Base-by-base conservation (phyloP, 2,888 invertebrate genomes). In the Drosophila atripex region DNA sequence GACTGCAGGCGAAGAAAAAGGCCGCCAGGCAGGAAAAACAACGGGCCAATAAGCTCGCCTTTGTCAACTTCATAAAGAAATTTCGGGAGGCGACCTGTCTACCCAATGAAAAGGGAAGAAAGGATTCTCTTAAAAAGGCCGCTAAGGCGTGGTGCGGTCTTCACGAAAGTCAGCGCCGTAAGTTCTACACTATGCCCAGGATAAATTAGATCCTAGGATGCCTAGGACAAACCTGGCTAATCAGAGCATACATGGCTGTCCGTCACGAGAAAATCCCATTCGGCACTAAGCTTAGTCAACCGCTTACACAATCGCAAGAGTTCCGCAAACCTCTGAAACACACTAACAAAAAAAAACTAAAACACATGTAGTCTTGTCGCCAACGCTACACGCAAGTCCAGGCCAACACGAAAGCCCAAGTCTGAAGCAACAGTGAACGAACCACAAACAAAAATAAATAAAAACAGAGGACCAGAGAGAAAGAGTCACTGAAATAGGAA, bases 221-320 rank as follows among this genome's bases (percentile, higher is more conserved):
- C 9, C 28, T 28, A 9, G 28, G 28, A 28, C 9, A 28, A 28
- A 12, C 2, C 59, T 53, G 52, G 65, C 55, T 75, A 78, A 80
- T 79, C 78, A 77, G 70, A 64, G 71, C 76, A 60, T 49, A 71
- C 71, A 80, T 70, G 71, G 66, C 43, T 51, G 57, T 51, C 68
- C 64, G 77, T 79, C 80, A 82, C 80, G 80, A 57, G 52, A 82
- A 63, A 85, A 56, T 77, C 83, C 69, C 70, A 82, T 82, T 82
- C 64, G 61, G 61, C 69, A 76, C 77, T 56, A 75, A 68, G 77
- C 65, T 77, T 68, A 80, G 65, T 75, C 75, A 76, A 75, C 73
- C 80, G 80, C 71, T 78, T 78, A 73, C 68, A 75, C 77, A 79
- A 80, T 68, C 45, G 69, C 69, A 52, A 45, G n/a, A 65, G 39